phyloP scores from a whole-genome alignment of 2,113 vertebrate genomes.

The Nibea coibor region DNA sequence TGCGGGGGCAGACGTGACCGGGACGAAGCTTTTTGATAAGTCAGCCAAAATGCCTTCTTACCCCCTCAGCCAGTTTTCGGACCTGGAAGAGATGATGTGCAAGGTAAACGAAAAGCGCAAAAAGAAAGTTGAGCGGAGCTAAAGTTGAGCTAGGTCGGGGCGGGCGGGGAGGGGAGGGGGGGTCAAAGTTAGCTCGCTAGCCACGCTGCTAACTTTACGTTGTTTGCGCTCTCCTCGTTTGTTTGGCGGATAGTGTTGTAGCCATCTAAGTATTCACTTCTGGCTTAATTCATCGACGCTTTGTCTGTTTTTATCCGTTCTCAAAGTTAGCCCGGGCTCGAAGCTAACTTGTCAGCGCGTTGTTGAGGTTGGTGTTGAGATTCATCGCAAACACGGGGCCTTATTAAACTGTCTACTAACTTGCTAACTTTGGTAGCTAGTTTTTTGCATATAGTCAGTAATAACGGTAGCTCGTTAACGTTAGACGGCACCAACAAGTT shows the following conservation, averaged over 20 bases:
- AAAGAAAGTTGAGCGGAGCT: slow-evolving; percentile 50
- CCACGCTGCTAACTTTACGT: slow-evolving; percentile 30
- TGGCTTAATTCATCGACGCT: no score
- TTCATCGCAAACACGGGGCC: slow-evolving; percentile 3
- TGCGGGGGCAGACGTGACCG: slow-evolving; percentile 52
- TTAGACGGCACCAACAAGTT: neutral
- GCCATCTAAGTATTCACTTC: no score
- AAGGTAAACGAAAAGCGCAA: slow-evolving; percentile 70
- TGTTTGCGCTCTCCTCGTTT: neutral
- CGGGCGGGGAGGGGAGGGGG: neutral
- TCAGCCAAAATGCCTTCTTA: slow-evolving; percentile 79
- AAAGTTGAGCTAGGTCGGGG: slow-evolving; percentile 50
- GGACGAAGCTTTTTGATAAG: slow-evolving; percentile 18
- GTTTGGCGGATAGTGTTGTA: no score
- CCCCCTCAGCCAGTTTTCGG: slow-evolving; percentile 73
- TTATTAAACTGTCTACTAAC: neutral
- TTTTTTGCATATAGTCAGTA: neutral
- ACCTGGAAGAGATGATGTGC: slow-evolving; percentile 82
- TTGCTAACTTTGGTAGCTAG: neutral
- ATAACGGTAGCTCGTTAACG: neutral
- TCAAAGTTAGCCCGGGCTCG: neutral
- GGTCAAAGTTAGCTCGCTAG: slow-evolving; percentile 52
- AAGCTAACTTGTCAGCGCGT: slow-evolving; percentile 4
- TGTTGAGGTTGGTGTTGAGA: neutral
- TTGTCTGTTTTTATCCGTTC: neutral